Evolutionary conservation across 1,140 invertebrate genomes (phyloP).

Genomic region (Drosophila triauraria): DNA sequence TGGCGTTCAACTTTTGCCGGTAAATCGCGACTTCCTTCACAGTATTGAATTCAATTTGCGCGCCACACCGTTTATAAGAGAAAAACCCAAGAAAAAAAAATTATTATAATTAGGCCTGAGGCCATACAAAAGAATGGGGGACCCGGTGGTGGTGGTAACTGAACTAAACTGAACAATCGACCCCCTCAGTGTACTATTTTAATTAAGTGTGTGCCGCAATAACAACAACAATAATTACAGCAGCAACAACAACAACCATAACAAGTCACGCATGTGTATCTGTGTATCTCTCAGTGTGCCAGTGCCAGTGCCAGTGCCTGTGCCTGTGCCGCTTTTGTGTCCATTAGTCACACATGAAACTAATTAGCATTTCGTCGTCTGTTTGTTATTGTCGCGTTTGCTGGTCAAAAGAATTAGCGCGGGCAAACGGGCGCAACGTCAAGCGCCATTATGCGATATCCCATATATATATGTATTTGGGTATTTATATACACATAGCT

Average conservation of each 20-base stretch:
- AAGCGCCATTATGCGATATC: conserved; percentile 64
- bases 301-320: conserved; percentile 41
- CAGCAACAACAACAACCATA: conserved; percentile 38
- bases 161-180: conserved; percentile 46
- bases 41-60: conserved; percentile 60
- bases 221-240: conserved; percentile 29
- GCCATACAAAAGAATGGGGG: conserved; percentile 47
- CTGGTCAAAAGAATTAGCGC: conserved; percentile 82
- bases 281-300: conserved; percentile 52
- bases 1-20: conserved; percentile 32
- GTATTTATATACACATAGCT: conserved; percentile 53
- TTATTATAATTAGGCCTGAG: conserved; percentile 62
- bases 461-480: conserved; percentile 8
- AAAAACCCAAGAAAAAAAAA: background rate
- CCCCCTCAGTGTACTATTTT: conserved; percentile 76
- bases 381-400: conserved; percentile 83
- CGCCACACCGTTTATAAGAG: conserved; percentile 37
- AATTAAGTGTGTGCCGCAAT: conserved; percentile 77
- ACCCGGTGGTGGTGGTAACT: conserved; percentile 28
- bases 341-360: conserved; percentile 85
- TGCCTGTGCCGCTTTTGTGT: conserved; percentile 57
- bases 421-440: conserved; percentile 61
- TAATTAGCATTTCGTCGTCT: conserved; percentile 83
- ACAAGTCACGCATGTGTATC: conserved; percentile 74
- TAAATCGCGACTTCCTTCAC: conserved; percentile 25